Evolutionary conservation across 2,888 invertebrate species (phyloP).

Genomic region (Sinhomidia bicolor): DNA sequence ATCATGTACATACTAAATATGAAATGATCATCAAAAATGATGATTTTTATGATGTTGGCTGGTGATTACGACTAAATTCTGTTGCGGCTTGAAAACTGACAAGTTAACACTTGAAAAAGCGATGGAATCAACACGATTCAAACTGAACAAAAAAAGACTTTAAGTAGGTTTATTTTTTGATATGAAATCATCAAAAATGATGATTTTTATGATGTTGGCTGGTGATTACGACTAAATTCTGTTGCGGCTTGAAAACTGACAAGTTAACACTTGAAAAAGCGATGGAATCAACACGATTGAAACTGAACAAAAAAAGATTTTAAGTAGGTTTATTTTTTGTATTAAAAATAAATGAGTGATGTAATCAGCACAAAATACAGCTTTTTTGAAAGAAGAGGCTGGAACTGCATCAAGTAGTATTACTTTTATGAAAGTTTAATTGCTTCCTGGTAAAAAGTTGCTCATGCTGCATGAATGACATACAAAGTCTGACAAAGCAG

Average conservation of each 20-base stretch:
- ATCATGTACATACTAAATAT: background rate
- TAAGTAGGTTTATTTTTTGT: slow-evolving; percentile 5
- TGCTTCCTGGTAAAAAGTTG: slow-evolving; percentile 40
- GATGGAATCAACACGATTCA: background rate
- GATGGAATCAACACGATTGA: background rate
- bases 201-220: no score
- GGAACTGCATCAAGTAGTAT: background rate
- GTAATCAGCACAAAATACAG: background rate
- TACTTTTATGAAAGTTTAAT: slow-evolving; percentile 9
- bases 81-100: slow-evolving; percentile 16
- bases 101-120: slow-evolving; percentile 35
- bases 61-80: background rate
- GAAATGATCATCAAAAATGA: background rate
- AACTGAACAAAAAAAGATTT: slow-evolving; percentile 25
- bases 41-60: background rate
- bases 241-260: slow-evolving; percentile 16
- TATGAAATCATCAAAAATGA: no score
- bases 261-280: slow-evolving; percentile 35
- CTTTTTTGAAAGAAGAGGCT: background rate
- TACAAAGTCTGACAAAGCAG: no score
- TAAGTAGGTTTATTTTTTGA: slow-evolving; percentile 2
- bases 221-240: background rate
- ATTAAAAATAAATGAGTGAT: background rate
- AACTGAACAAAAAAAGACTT: slow-evolving; percentile 22
- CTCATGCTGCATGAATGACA: background rate